Evolutionary conservation across 35 echinoderm and acorn worm species (phyloP).

Genomic region (Lytechinus pictus): DNA sequence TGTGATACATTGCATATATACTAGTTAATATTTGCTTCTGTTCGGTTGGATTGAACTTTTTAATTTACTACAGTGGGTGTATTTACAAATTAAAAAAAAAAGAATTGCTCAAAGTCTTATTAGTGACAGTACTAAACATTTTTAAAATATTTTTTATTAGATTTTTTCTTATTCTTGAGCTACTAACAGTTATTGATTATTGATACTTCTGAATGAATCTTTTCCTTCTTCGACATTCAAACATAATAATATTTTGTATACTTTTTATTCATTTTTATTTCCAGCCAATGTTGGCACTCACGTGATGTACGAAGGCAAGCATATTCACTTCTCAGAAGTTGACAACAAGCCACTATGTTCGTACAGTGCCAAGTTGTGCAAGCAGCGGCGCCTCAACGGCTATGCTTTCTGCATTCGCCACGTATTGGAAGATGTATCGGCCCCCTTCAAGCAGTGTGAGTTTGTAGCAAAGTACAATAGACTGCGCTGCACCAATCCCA

Average conservation of each 20-base stretch:
- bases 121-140: too few species aligned
- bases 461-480: conserved; percentile 98
- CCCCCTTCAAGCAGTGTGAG: conserved; percentile 95
- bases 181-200: too few species aligned
- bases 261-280: background rate
- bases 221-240: too few species aligned
- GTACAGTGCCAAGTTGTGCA: conserved; percentile 95
- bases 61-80: too few species aligned
- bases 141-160: too few species aligned
- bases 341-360: conserved; percentile 98
- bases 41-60: too few species aligned
- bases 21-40: too few species aligned
- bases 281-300: conserved; percentile 80
- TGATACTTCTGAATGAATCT: too few species aligned
- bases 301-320: conserved; percentile 99
- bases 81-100: too few species aligned
- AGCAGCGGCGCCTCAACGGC: conserved; percentile 91
- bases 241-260: background rate
- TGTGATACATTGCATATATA: too few species aligned
- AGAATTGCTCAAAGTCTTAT: too few species aligned
- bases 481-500: conserved; percentile 94
- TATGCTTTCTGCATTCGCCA: conserved; percentile 99
- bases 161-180: too few species aligned
- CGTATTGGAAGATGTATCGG: conserved; percentile 93
- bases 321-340: conserved; percentile 97